Percentiles rank a stretch among this genome's conserved stretches.
Evolutionary conservation across 2,113 vertebrate species (phyloP).

Genomic region (Zapornia atra): DNA sequence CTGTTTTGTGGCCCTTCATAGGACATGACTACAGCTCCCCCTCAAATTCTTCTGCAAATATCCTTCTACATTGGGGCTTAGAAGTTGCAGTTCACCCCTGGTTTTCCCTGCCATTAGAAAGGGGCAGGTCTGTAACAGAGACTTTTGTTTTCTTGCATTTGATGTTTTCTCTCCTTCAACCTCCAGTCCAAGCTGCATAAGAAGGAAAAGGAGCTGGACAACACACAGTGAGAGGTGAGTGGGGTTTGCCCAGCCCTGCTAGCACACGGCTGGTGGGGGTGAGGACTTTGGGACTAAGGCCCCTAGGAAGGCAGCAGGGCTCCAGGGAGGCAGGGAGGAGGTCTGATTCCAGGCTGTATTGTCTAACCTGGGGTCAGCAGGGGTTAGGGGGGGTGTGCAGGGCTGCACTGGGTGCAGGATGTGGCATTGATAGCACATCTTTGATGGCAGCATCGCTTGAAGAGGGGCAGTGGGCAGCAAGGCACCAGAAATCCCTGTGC

Average conservation of each 20-base stretch:
- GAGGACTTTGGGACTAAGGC: not conserved
- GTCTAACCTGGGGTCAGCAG: fast-evolving
- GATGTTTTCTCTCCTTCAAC: conserved; percentile 22
- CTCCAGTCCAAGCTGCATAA: conserved; percentile 3
- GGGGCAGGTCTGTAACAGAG: not conserved
- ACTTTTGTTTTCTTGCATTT: not conserved
- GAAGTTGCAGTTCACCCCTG: not conserved
- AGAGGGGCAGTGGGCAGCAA: not conserved
- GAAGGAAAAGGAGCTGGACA: conserved; percentile 44
- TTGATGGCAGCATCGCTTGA: fast-evolving
- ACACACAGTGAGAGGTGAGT: conserved; percentile 39
- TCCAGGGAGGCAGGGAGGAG: not conserved
- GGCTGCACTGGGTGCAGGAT: not conserved
- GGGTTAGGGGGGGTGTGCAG: not conserved
- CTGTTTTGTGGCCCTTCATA: not conserved
- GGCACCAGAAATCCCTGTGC: not conserved
- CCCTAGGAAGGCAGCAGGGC: not conserved
- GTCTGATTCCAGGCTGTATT: not conserved
- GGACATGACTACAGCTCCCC: not conserved
- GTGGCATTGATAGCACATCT: fast-evolving
- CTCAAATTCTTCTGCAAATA: not conserved
- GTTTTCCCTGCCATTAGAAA: not conserved
- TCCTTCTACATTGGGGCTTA: fast-evolving
- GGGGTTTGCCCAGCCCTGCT: not conserved
- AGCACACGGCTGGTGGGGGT: not conserved